Evolutionary conservation across 2,797 vertebrate species (phyloP).

Genomic region (Sus cebifrons): DNA sequence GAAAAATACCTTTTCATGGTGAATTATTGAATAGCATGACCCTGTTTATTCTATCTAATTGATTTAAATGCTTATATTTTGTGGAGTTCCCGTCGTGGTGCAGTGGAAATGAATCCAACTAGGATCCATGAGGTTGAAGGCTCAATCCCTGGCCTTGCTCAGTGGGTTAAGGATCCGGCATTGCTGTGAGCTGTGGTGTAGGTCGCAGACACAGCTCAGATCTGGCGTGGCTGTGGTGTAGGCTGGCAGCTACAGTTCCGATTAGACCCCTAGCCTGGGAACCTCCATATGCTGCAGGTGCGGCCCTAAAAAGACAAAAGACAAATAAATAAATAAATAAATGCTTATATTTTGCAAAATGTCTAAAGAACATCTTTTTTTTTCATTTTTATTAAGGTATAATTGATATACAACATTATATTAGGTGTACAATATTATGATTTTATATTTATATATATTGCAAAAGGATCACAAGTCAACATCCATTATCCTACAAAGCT

Average conservation of each 20-base stretch:
- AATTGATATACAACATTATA: neutral
- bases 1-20: neutral
- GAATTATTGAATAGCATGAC: neutral
- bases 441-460: neutral
- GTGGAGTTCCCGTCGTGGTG: no score
- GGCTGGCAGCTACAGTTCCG: no score
- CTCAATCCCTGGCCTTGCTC: no score
- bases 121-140: no score
- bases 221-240: no score
- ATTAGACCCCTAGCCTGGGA: no score
- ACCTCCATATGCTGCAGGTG: no score
- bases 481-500: neutral
- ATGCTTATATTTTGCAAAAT: slow-evolving; percentile 32
- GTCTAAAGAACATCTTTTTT: slow-evolving; percentile 15
- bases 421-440: neutral
- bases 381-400: neutral
- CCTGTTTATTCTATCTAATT: neutral
- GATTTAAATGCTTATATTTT: slow-evolving; percentile 35
- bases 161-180: no score
- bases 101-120: no score
- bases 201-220: no score
- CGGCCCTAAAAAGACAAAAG: no score
- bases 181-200: no score
- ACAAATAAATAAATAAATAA: neutral
- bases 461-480: neutral